These are phyloP conservation scores for Polia nebulosa DNA, from an alignment of 2,888 invertebrate species.

Conservation along the genomic window DNA sequence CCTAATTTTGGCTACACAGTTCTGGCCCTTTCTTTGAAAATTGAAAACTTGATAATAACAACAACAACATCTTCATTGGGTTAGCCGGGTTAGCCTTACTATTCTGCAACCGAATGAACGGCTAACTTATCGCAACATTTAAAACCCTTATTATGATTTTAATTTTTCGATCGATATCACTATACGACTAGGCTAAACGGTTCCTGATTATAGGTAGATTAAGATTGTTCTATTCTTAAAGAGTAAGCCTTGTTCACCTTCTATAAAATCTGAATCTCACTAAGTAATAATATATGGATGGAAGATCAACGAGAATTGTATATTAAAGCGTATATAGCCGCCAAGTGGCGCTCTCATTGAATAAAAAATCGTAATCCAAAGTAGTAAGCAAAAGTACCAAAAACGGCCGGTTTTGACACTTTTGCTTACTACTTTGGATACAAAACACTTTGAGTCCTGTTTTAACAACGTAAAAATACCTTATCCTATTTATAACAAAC, in stretches of 20 bases:
- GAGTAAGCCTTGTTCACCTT: neutral
- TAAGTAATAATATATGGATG: neutral
- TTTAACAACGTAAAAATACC: too few species aligned
- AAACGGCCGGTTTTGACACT: too few species aligned
- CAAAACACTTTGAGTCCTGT: too few species aligned
- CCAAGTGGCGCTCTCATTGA: too few species aligned
- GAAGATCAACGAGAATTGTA: slow-evolving; percentile 5
- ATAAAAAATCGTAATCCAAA: too few species aligned
- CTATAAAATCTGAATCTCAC: neutral
- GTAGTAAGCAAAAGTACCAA: too few species aligned
- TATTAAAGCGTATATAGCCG: too few species aligned
- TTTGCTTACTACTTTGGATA: too few species aligned
- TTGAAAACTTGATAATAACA: neutral
- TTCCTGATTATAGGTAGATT: neutral
- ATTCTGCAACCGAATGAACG: neutral
- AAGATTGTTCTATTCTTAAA: neutral
- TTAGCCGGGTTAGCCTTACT: neutral
- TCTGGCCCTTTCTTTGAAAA: neutral
- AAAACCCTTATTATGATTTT: neutral
- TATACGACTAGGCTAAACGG: too few species aligned
- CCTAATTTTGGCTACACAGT: neutral
- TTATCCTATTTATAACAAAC: too few species aligned
- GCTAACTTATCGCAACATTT: neutral
- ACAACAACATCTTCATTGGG: neutral
- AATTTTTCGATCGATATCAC: too few species aligned